A percentile compares a stretch with the other conserved stretches of the same genome.
Evolutionary conservation across 2,888 invertebrate genomes (phyloP).

Genomic region (Euzophera pinguis): DNA sequence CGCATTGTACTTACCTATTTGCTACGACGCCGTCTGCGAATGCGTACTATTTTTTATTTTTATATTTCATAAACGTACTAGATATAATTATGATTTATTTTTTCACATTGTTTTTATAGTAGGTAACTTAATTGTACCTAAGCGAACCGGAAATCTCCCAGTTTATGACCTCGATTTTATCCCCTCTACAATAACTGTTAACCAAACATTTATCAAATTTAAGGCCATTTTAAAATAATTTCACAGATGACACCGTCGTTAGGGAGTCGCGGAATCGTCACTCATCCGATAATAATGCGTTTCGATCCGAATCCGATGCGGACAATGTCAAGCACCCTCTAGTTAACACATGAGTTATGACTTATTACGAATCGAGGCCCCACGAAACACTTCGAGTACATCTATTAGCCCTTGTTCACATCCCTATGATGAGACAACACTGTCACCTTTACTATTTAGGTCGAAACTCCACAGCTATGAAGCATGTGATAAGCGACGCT

Average conservation of each 20-base stretch:
- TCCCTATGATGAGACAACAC: slow-evolving; percentile 70
- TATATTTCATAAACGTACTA: no score
- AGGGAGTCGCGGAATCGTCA: slow-evolving; percentile 42
- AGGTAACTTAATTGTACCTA: no score
- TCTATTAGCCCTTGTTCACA: slow-evolving; percentile 58
- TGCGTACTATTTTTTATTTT: no score
- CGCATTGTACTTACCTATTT: no score
- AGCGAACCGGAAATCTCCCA: not conserved
- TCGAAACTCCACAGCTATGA: not conserved
- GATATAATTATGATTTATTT: no score
- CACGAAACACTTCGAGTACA: slow-evolving; percentile 35
- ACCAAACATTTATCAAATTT: slow-evolving; percentile 32
- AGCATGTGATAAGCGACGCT: not conserved
- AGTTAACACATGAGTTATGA: slow-evolving; percentile 71
- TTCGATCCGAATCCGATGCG: slow-evolving; percentile 60
- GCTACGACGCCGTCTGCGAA: no score
- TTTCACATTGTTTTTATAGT: no score
- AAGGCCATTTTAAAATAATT: slow-evolving; percentile 50
- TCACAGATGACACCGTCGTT: slow-evolving; percentile 58
- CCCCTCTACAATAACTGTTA: slow-evolving; percentile 12
- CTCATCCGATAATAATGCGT: slow-evolving; percentile 53
- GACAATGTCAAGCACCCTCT: slow-evolving; percentile 52
- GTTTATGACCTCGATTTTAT: not conserved
- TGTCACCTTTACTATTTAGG: slow-evolving; percentile 69
- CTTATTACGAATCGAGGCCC: slow-evolving; percentile 50